Evolutionary conservation across 92 coral and sea anemone genomes (phyloP), one percentile per base, ranked within the genome.

Genomic region (Parazoanthus darwini): DNA sequence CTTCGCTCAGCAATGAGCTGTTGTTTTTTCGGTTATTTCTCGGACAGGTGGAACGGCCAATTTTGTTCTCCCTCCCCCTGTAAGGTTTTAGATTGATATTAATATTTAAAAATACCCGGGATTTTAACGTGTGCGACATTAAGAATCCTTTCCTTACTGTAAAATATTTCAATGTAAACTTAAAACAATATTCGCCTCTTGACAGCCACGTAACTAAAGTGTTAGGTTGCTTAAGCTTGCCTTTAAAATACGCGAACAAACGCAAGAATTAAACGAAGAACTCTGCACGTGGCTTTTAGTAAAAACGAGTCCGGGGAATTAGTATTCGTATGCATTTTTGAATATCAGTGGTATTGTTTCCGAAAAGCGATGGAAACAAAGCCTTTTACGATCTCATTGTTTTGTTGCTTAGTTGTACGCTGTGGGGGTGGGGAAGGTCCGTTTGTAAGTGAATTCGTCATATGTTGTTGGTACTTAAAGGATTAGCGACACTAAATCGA

Each of bases 21-120:
- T 66, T 37, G 74, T 42, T 79, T 66, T 84, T 46, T 84, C 43
- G 39, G 43, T 70, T 16, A 84, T 84, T 36, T 48, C 37, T 70
- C 79, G 74, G 20, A 46, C 87, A 84, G 87, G 79, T 84, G 79
- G 37, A 82, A 82, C 75, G 43, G 29, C 8, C 6, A 15, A 48
- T 36, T 6, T 20, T 54, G 15, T 51, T 79, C 23, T 48, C 4
- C 56, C 75, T 26, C 67, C 14, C 48, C 68, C 16, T 20, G 29
- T 25, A 22, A 22, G 46, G 13, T 25, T 84, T 37, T 26, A 33
- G 9, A 39, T 43, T 46, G 23, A 35, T 70, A n/a, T 14, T 26
- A 16, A 84, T 58, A 9, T 26, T 39, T 38, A 36, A 56, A 58
- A 56, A 35, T 35, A 26, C 33, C 10, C 51, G 25, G 67, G 51